Percentiles rank a stretch among this genome's conserved stretches.
phyloP scores from a whole-genome alignment of 37 sponge, comb jelly and placozoan genomes.

The Sycon ciliatum region DNA sequence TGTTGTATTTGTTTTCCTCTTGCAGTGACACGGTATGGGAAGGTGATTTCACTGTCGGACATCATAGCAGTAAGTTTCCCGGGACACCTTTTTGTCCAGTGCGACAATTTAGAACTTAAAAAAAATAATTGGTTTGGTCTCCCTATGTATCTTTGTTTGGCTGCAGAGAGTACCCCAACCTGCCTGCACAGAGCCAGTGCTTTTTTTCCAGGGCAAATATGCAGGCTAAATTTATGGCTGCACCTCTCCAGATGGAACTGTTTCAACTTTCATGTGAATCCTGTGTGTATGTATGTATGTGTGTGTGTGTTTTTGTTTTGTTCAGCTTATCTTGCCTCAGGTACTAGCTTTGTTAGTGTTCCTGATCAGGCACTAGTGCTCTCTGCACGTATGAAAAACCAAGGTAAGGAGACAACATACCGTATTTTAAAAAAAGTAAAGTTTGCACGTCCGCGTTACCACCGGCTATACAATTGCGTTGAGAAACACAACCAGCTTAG shows the following conservation, averaged over 20 bases:
- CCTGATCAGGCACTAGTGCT: constrained; percentile 52
- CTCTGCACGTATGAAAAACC: constrained; percentile 64
- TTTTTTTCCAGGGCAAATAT: no score
- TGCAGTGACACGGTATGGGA: constrained; percentile 60
- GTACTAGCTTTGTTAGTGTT: constrained; percentile 56
- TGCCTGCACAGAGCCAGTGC: no score
- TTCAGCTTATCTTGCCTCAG: constrained; percentile 56
- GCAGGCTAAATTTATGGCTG: no score
- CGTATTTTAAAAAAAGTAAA: background rate
- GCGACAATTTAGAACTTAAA: no score
- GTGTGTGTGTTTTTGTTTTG: background rate
- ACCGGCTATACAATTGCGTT: no score
- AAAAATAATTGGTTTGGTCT: background rate
- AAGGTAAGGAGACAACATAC: constrained; percentile 45
- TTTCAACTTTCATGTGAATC: no score
- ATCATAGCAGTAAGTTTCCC: constrained; percentile 17
- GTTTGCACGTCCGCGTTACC: no score
- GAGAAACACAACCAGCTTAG: no score
- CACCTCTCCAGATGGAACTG: no score
- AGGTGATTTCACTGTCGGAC: constrained; percentile 54
- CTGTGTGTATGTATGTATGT: no score
- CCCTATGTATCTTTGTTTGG: background rate
- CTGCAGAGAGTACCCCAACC: constrained; percentile 20
- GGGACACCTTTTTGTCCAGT: no score
- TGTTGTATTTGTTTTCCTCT: no score